Percentiles rank a stretch among this genome's conserved stretches.
These are phyloP conservation scores for Columbina picui DNA, from an alignment of 2,113 vertebrate species.

Conservation along the genomic window DNA sequence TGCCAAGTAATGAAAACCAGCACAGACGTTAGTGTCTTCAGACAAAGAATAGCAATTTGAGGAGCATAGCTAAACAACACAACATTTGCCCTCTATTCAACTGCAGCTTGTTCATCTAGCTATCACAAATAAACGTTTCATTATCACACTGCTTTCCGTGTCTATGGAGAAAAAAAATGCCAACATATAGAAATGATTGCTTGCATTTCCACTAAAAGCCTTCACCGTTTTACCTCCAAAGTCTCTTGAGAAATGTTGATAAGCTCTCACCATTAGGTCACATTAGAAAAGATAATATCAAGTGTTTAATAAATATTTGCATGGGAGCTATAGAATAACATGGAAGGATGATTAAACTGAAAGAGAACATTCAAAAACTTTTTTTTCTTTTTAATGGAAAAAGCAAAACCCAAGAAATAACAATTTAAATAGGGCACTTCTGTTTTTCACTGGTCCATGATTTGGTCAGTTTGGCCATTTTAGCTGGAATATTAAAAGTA, in stretches of 20 bases:
- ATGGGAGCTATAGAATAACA: neutral
- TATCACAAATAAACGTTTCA: neutral
- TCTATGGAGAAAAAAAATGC: neutral
- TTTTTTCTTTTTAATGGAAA: neutral
- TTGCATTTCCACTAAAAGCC: neutral
- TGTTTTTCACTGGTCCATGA: neutral
- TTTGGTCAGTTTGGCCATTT: slow-evolving; percentile 28
- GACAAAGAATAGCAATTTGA: neutral
- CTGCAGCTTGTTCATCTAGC: neutral
- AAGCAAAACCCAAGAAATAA: neutral
- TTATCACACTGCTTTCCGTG: neutral
- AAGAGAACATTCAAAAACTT: neutral
- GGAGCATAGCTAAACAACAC: neutral
- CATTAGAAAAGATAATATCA: neutral
- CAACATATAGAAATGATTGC: neutral
- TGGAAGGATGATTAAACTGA: neutral
- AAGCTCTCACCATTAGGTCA: neutral
- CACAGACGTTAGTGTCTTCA: neutral
- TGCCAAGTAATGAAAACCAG: neutral
- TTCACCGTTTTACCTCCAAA: neutral
- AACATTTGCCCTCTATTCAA: neutral
- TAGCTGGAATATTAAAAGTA: slow-evolving; percentile 5
- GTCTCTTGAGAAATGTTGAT: neutral
- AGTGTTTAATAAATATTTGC: neutral
- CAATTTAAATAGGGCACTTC: neutral